Conservation (phyloP, 2,888 invertebrate species). For the Penaeus monodon region DNA sequence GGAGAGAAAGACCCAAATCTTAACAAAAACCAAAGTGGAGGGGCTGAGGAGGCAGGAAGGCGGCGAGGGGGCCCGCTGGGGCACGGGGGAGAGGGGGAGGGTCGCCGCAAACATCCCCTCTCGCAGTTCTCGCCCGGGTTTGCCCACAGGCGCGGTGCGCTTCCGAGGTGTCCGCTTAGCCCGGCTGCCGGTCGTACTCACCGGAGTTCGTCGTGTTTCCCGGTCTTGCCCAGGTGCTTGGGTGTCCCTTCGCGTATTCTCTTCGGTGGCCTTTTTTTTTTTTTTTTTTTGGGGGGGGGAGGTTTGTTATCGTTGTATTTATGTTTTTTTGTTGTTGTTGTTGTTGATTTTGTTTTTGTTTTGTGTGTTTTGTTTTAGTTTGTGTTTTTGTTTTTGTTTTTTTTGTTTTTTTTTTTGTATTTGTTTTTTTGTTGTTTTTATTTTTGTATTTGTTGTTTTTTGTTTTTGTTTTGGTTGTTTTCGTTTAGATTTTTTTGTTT, state of each 20-base stretch:
- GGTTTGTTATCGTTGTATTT: background rate
- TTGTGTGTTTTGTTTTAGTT: background rate
- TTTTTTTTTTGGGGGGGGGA: background rate
- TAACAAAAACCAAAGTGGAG: too few relatives aligned
- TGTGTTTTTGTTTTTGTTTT: background rate
- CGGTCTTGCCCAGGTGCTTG: slow-evolving; percentile 50
- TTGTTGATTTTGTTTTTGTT: background rate
- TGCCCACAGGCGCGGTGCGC: slow-evolving; percentile 57
- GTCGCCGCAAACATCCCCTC: slow-evolving; percentile 64
- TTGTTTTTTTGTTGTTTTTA: background rate
- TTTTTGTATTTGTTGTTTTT: background rate
- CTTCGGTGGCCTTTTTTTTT: slow-evolving; percentile 48
- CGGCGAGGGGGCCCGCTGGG: too few relatives aligned
- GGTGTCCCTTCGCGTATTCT: slow-evolving; percentile 60
- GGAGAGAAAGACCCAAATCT: too few relatives aligned
- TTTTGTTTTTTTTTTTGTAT: background rate
- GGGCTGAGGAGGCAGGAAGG: too few relatives aligned
- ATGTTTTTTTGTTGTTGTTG: background rate
- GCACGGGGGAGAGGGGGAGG: slow-evolving; percentile 33
- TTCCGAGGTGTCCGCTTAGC: slow-evolving; percentile 59
- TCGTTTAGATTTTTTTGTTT: too few relatives aligned
- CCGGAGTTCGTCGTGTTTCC: slow-evolving; percentile 62
- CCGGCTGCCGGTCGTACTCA: slow-evolving; percentile 57
- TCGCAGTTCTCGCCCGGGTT: slow-evolving; percentile 56
- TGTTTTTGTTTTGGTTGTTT: background rate